A percentile compares a stretch with the other conserved stretches of the same genome.
Conservation (phyloP, 2,797 vertebrate species). For the Halcyon leucocephala region DNA sequence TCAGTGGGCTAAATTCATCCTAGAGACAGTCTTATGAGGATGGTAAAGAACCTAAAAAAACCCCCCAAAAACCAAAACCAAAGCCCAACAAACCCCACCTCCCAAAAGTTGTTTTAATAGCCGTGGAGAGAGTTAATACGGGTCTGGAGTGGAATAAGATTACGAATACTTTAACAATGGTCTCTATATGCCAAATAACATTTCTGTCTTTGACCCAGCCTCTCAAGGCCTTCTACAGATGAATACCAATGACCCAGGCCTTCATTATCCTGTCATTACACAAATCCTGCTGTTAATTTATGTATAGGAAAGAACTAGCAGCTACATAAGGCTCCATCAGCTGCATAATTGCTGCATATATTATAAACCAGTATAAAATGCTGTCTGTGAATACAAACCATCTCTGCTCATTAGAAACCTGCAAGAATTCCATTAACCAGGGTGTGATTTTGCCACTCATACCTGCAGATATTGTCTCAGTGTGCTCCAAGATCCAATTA, state of each 20-base stretch:
- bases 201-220: slow-evolving; percentile 51
- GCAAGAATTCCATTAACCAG: slow-evolving; percentile 41
- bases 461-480: not conserved
- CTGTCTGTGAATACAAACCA: slow-evolving; percentile 57
- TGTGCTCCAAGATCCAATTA: not conserved
- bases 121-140: not conserved
- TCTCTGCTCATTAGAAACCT: slow-evolving; percentile 50
- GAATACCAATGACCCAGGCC: slow-evolving; percentile 63
- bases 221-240: slow-evolving; percentile 55
- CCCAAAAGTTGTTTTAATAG: not conserved
- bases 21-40: not conserved
- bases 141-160: not conserved
- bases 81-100: too few relatives aligned
- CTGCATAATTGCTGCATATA: slow-evolving; percentile 74
- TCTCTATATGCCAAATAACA: slow-evolving; percentile 37
- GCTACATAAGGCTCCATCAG: slow-evolving; percentile 63
- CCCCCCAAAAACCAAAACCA: not conserved
- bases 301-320: slow-evolving; percentile 63
- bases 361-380: slow-evolving; percentile 61
- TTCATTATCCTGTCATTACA: slow-evolving; percentile 75
- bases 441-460: not conserved
- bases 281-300: slow-evolving; percentile 75
- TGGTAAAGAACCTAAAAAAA: not conserved
- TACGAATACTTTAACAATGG: not conserved
- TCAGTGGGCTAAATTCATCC: not conserved